Base-by-base conservation (phyloP, 2,797 vertebrate species). In the Coracias cyanogaster region DNA sequence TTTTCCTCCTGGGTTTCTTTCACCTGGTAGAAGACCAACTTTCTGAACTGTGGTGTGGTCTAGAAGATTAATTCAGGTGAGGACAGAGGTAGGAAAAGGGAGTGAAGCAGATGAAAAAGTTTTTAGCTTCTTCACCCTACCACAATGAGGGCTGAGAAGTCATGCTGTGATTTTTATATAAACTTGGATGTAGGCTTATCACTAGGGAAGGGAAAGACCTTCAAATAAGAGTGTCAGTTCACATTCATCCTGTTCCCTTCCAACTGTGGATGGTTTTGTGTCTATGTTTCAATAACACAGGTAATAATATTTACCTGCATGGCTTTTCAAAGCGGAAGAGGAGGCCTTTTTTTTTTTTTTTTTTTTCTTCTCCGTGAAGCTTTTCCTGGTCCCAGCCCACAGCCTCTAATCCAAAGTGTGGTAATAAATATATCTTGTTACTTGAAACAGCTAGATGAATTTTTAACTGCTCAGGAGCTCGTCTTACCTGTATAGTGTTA, bases 201-300 rank as follows among this genome's bases (percentile, higher is more conserved):
- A 18, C 12, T 5, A 37, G 16, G 49, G n/a, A 76, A 76, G 17
- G 12, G 28, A 89, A 86, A 61, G 19, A 33, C 19, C 21, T 37
- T 67, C 28, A 71, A 58, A 49, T 7, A 17, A 18, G 35, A 12
- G 6, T 5, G 2, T 24, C 14, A 4, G 16, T 52, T 17, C 9
- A 13, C 3, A 3, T 21, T 82, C 18, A 26, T 39, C 12, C 31
- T 0, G 0, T 7, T 70, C 5, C 12, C 54, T 48, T 82, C 55
- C 29, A 49, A 0, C 5, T 14, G 10, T 19, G 29, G 35, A 60
- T 29, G 4, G 33, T 4, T 57, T 65, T 61, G 6, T 13, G 9
- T n/a, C 18, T 3, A 0, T 15, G 7, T 61, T 49, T 69, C 12
- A 5, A 10, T 29, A 15, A 21, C 7, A 16, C 8, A 31, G 19